phyloP scores from a whole-genome alignment of 1,140 invertebrate species.

The Hyposmocoma kahamanoa region DNA sequence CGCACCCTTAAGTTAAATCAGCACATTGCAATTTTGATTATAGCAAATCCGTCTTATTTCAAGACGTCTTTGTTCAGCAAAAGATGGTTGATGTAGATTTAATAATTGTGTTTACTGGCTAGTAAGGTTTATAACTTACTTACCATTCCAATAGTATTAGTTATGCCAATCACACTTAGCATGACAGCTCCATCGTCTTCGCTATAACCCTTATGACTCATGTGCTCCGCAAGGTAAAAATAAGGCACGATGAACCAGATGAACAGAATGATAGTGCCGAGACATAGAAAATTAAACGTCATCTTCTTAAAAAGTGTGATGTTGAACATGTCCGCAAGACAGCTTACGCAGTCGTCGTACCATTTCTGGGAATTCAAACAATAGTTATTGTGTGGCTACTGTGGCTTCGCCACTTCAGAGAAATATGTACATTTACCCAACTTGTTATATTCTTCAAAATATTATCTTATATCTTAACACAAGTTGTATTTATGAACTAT shows the following conservation, averaged over 20 bases:
- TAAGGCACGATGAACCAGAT: constrained; percentile 94
- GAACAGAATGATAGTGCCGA: constrained; percentile 90
- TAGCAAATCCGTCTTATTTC: constrained; percentile 10
- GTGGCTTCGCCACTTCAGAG: too few species aligned
- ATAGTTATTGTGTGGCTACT: too few species aligned
- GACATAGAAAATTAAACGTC: constrained; percentile 86
- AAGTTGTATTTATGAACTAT: too few species aligned
- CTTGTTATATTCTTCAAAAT: too few species aligned
- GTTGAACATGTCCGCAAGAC: constrained; percentile 84
- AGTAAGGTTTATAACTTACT: too few species aligned
- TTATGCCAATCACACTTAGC: constrained; percentile 88
- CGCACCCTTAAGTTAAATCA: too few species aligned
- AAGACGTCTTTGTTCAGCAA: too few species aligned
- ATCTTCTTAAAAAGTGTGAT: constrained; percentile 86
- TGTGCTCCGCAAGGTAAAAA: constrained; percentile 87
- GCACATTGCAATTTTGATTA: too few species aligned
- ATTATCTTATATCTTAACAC: too few species aligned
- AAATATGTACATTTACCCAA: not conserved
- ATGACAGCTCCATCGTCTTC: constrained; percentile 84
- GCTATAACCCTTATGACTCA: constrained; percentile 76
- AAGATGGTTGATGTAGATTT: too few species aligned
- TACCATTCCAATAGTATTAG: constrained; percentile 93
- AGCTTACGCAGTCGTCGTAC: constrained; percentile 81
- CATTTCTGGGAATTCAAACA: constrained; percentile 86
- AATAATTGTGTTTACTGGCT: too few species aligned